These are phyloP conservation scores for Myioborus melanocephalus DNA, from an alignment of 2,797 vertebrate genomes.

Conservation along the genomic window DNA sequence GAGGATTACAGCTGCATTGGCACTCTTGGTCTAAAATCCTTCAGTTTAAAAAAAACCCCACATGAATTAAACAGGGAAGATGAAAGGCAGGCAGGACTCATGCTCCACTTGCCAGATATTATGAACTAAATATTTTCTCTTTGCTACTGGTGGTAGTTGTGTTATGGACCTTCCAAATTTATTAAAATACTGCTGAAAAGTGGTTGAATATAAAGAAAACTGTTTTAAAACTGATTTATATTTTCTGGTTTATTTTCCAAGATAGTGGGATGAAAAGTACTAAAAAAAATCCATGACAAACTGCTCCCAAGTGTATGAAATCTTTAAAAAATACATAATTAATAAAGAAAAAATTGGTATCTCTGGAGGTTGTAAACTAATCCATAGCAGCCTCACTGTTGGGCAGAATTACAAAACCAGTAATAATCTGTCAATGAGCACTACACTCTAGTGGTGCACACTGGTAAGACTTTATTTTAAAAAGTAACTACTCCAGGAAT, in stretches of 20 bases:
- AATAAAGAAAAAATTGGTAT: neutral
- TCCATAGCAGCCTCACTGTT: neutral
- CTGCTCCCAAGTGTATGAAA: neutral
- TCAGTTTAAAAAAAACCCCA: neutral
- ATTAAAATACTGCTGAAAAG: neutral
- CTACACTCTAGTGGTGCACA: conserved; percentile 36
- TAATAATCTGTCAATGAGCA: neutral
- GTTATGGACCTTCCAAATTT: neutral
- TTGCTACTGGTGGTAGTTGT: neutral
- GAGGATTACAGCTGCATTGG: neutral
- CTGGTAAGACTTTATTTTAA: neutral
- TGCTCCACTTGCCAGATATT: neutral
- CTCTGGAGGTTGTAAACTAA: neutral
- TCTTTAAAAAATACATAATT: neutral
- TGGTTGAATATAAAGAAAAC: neutral
- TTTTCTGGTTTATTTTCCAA: neutral
- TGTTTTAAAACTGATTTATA: neutral
- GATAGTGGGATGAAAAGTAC: fast-evolving
- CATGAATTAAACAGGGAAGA: neutral
- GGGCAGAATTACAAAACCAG: neutral
- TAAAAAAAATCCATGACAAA: neutral
- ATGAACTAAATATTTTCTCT: neutral
- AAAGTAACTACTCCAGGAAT: neutral
- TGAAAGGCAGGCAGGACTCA: neutral
- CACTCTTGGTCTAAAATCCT: neutral